Base-by-base conservation (phyloP, 2,113 vertebrate genomes). In the Leptodactylus fuscus region DNA sequence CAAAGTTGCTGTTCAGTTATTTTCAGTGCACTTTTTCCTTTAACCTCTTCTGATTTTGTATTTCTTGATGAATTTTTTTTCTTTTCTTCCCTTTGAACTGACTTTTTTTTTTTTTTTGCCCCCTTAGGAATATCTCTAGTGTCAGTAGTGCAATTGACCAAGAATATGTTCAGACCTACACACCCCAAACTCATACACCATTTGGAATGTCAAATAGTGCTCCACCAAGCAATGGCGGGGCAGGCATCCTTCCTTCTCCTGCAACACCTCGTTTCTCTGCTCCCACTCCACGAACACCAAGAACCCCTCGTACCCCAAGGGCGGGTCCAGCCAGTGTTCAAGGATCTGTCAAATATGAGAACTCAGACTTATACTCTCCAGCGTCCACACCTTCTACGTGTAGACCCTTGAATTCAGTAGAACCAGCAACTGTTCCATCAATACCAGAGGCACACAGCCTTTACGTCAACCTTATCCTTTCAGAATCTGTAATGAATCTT, bases 371-470 rank as follows among this genome's bases (percentile, higher is more conserved):
- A 55, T 99, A 98, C 90, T 99, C 98, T 0, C 98, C 98, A 0
- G 98, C 98, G 0, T 99, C 98, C 73, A 99, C 98, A 0, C 96
- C 98, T 0, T 99, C 98, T 4, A 99, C 98, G 0, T 99, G 97
- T 77, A 92, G 98, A 83, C 98, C 97, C 0, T 93, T 99, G 12
- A 99, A 97, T 91, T 99, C 98, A 0, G 98, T 99, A 55, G 98
- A 99, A 85, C 97, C 98, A 0, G 96, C 97, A 32, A 99, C 98
- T 0, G 96, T 98, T 53, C 96, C 97, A 80, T 97, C 97, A 65
- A 95, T 99, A 88, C 98, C 98, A 0, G 98, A 99, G 92, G 98
- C 98, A 22, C 98, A 99, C 93, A 99, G 98, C 93, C 97, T 99
- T 55, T 99, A 99, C 3, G 98, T 99, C 79, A 99, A 96, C 81